Conservation (phyloP, 1,140 invertebrate species). For the Dryas iulia region DNA sequence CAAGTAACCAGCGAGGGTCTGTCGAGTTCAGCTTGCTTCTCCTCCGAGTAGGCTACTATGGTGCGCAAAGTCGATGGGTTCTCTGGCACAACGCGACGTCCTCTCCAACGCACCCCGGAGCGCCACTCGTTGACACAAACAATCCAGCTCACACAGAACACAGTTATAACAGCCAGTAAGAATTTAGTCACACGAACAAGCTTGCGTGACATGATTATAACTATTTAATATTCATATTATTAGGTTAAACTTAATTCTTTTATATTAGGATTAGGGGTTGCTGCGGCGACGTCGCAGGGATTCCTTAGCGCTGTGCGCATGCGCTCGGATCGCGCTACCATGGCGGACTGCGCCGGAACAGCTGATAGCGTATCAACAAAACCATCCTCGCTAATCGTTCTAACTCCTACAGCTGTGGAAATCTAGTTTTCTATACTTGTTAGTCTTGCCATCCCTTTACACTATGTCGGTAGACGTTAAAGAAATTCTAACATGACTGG, state of each 20-base stretch:
- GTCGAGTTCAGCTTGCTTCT: slow-evolving; percentile 67
- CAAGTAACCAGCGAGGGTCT: slow-evolving; percentile 60
- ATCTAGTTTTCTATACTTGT: slow-evolving; percentile 70
- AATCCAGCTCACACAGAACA: slow-evolving; percentile 70
- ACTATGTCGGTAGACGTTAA: slow-evolving; percentile 31
- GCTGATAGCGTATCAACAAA: slow-evolving; percentile 76
- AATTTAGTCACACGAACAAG: slow-evolving; percentile 60
- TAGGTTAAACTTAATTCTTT: background rate
- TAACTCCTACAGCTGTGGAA: slow-evolving; percentile 59
- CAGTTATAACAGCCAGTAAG: slow-evolving; percentile 57
- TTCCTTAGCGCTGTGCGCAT: slow-evolving; percentile 56
- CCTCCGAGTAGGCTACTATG: slow-evolving; percentile 70
- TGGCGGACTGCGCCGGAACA: slow-evolving; percentile 68
- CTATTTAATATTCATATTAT: slow-evolving; percentile 20
- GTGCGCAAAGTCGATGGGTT: slow-evolving; percentile 62
- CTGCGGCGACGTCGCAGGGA: slow-evolving; percentile 24
- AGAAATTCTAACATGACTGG: slow-evolving; percentile 45
- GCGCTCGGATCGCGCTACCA: slow-evolving; percentile 62
- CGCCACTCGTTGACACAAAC: slow-evolving; percentile 63
- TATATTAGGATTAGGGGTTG: background rate
- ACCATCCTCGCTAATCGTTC: slow-evolving; percentile 66
- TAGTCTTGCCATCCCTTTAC: slow-evolving; percentile 47
- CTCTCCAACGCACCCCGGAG: slow-evolving; percentile 46
- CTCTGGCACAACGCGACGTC: slow-evolving; percentile 17
- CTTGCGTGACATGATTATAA: slow-evolving; percentile 44